A percentile compares a stretch with the other conserved stretches of the same genome.
Conservation (phyloP, 2,888 invertebrate genomes). For the Oscheius myriophilus region DNA sequence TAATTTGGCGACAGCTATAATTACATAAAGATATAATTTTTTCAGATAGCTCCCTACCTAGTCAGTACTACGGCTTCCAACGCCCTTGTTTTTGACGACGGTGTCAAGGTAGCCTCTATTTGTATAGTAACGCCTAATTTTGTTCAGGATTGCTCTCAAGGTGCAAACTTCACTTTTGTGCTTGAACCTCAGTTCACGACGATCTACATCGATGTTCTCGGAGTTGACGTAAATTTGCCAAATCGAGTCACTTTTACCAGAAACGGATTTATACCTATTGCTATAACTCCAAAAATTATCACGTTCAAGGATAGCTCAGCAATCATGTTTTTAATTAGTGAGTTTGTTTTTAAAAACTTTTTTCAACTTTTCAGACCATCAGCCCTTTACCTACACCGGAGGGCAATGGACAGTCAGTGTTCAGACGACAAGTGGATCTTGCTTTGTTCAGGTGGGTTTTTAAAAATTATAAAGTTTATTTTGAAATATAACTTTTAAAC, state of each 20-base stretch:
- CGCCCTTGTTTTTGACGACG: conserved; percentile 43
- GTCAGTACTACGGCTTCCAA: conserved; percentile 33
- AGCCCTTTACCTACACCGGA: background rate
- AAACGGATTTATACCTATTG: background rate
- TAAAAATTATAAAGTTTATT: background rate
- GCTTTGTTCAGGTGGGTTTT: conserved; percentile 2
- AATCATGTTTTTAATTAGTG: background rate
- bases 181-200: background rate
- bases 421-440: background rate
- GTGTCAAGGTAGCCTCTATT: conserved; percentile 1
- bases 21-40: too few species aligned
- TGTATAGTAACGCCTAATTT: too few species aligned
- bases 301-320: background rate
- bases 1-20: too few species aligned
- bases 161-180: background rate
- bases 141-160: conserved; percentile 10
- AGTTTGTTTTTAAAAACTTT: background rate
- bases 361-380: background rate
- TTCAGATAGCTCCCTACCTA: background rate
- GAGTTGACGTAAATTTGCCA: background rate
- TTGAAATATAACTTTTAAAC: too few species aligned
- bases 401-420: conserved; percentile 19
- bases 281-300: background rate
- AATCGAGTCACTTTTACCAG: background rate
- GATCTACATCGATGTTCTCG: conserved; percentile 1